Conservation (phyloP, 2,888 invertebrate genomes). For the Galerucella nymphaeae region DNA sequence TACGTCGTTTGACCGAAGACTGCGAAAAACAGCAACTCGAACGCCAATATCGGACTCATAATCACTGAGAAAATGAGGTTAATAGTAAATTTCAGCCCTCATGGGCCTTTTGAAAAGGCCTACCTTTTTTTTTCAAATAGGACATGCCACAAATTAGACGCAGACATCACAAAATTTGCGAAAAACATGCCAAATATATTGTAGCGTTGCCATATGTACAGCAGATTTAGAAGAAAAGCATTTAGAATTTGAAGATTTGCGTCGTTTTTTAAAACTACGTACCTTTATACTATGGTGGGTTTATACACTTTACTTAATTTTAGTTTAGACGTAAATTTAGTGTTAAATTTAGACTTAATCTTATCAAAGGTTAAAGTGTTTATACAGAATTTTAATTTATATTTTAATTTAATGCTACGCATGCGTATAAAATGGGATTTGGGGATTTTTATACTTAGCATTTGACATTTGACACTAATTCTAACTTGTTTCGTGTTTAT, state of each 20-base stretch:
- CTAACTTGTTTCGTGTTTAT: no score
- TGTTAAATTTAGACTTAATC: no score
- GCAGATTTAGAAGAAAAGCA: conserved; percentile 17
- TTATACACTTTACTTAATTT: no score
- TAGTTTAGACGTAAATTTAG: no score
- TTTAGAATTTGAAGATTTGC: neutral
- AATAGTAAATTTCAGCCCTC: conserved; percentile 38
- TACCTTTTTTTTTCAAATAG: conserved; percentile 12
- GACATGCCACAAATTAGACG: conserved; percentile 43
- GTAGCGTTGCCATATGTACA: conserved; percentile 27
- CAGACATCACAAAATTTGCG: conserved; percentile 40
- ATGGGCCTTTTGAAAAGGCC: neutral
- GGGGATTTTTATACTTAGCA: no score
- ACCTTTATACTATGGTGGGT: conserved; percentile 8
- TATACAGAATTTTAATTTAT: no score
- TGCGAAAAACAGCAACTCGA: conserved; percentile 98
- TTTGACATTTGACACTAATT: no score
- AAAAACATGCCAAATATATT: conserved; percentile 44
- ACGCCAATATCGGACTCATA: conserved; percentile 90
- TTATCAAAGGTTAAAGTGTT: no score
- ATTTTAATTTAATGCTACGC: no score
- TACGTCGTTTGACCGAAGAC: conserved; percentile 94
- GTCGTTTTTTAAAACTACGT: neutral
- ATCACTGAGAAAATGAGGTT: conserved; percentile 70
- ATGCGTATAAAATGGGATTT: no score